Conservation (phyloP, 2,888 invertebrate genomes). For the Tetanocera ferruginea region DNA sequence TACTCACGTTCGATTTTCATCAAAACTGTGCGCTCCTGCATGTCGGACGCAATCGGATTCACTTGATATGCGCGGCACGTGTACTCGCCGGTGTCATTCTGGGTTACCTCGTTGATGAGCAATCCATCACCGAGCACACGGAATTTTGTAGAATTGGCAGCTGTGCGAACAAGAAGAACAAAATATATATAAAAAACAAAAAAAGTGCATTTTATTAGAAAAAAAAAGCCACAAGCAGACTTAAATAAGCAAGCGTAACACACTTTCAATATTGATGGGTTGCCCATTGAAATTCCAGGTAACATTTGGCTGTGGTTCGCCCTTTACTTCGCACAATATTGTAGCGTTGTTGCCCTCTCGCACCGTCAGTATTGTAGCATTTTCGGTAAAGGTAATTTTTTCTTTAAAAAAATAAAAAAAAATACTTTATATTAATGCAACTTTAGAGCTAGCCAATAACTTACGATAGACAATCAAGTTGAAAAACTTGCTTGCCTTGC, state of each 20-base stretch:
- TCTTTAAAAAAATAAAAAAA: constrained; percentile 63
- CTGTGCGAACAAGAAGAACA: constrained; percentile 25
- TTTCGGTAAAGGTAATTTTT: constrained; percentile 73
- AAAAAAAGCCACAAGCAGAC: constrained; percentile 41
- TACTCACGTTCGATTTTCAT: constrained; percentile 76
- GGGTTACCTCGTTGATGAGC: constrained; percentile 72
- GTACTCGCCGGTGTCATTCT: constrained; percentile 73
- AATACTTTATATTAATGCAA: constrained; percentile 3
- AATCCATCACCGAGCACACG: constrained; percentile 73
- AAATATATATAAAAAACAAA: constrained; percentile 23
- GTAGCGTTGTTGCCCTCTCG: constrained; percentile 71
- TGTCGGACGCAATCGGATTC: constrained; percentile 71
- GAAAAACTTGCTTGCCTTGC: constrained; percentile 60
- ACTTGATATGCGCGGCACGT: constrained; percentile 74
- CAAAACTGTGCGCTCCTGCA: constrained; percentile 72
- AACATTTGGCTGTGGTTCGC: constrained; percentile 70
- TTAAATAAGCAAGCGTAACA: constrained; percentile 44
- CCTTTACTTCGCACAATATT: constrained; percentile 69
- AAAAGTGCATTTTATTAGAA: constrained; percentile 8
- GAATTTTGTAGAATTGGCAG: constrained; percentile 68
- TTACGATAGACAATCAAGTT: constrained; percentile 70
- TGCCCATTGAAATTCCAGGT: constrained; percentile 71
- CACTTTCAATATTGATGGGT: constrained; percentile 62
- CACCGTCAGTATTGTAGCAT: constrained; percentile 71
- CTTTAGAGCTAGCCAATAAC: constrained; percentile 46